Base-by-base conservation (phyloP, 2,888 invertebrate species). In the Linnaemya tessellans region DNA sequence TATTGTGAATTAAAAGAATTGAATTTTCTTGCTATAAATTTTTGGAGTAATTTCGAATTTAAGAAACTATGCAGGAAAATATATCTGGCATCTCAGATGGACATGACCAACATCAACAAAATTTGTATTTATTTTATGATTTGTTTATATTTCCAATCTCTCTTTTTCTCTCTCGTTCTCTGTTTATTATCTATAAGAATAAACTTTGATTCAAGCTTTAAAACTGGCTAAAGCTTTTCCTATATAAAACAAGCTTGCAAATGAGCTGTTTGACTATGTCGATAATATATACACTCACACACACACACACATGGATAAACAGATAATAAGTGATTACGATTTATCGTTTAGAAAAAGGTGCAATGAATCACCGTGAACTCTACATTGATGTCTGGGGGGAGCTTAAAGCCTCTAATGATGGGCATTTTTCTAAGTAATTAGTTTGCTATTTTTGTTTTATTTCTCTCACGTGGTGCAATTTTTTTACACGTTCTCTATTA, bases 21-120 rank as follows among this genome's bases (percentile, higher is more conserved):
- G 38, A 38, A 5, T 38, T 8, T 38, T 30, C 5, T 30, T 11
- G 38, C 38, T 1, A 1, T 1, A 8, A 38, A 38, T 38, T 1
- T 38, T 38, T 38, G 3, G 38, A 38, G 8, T 1, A 38, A 38
- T 11, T 38, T 9, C 30, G n/a, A n/a, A n/a, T n/a, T n/a, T n/a
- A n/a, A 30, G 30, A 30, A 30, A 3, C 5, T 30, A 30, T 30
- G 3, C 2, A 30, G 2, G 5, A 11, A 54, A 7, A 49, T 20
- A 9, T 1, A 51, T 25, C 46, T 67, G 67, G 46, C 56, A 49
- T 9, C 20, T 15, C 25, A 15, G 5, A 11, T 15, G 1, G 4
- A 43, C 78, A 54, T 70, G 83, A 83, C 83, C 78, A 74, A 73
- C 78, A 74, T 73, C 58, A 79, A 67, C 62, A 74, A 68, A 74